Conservation (phyloP, 2,888 invertebrate species). For the Gonocerus acuteangulatus region DNA sequence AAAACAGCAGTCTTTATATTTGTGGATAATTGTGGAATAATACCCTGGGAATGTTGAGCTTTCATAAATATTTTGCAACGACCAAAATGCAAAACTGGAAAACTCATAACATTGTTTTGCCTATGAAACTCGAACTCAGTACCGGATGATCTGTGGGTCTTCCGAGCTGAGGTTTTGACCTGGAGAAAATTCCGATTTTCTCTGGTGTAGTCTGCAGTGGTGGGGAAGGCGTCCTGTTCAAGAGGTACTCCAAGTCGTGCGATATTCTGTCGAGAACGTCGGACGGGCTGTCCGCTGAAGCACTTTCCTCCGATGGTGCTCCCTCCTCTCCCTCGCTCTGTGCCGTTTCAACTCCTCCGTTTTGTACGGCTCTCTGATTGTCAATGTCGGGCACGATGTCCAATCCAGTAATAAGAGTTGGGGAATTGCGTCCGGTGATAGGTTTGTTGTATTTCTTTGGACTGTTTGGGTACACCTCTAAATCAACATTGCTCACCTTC, state of each 20-base stretch:
- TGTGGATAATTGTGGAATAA: not conserved
- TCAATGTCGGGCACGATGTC: slow-evolving; percentile 31
- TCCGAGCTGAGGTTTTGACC: not conserved
- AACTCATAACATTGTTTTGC: slow-evolving; percentile 12
- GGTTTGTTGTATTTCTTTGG: slow-evolving; percentile 44
- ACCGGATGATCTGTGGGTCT: not conserved
- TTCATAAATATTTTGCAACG: not conserved
- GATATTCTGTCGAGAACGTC: slow-evolving; percentile 69
- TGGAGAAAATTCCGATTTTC: not conserved
- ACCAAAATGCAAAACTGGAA: not conserved
- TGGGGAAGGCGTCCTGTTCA: slow-evolving; percentile 54
- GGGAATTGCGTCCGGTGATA: not conserved
- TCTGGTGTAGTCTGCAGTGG: not conserved
- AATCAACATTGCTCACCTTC: slow-evolving; percentile 41
- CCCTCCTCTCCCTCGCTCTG: not conserved
- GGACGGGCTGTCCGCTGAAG: slow-evolving; percentile 21
- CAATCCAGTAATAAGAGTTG: not conserved
- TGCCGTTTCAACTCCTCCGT: not conserved
- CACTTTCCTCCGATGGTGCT: not conserved
- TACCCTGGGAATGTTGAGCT: slow-evolving; percentile 20
- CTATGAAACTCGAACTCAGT: not conserved
- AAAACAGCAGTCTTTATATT: no score
- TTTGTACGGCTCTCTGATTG: not conserved
- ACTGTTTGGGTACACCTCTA: slow-evolving; percentile 48
- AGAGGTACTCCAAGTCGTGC: slow-evolving; percentile 70